A percentile compares a stretch with the other conserved stretches of the same genome.
These are phyloP conservation scores for Drosophila micromelanica DNA, from an alignment of 1,140 invertebrate genomes.

Conservation along the genomic window DNA sequence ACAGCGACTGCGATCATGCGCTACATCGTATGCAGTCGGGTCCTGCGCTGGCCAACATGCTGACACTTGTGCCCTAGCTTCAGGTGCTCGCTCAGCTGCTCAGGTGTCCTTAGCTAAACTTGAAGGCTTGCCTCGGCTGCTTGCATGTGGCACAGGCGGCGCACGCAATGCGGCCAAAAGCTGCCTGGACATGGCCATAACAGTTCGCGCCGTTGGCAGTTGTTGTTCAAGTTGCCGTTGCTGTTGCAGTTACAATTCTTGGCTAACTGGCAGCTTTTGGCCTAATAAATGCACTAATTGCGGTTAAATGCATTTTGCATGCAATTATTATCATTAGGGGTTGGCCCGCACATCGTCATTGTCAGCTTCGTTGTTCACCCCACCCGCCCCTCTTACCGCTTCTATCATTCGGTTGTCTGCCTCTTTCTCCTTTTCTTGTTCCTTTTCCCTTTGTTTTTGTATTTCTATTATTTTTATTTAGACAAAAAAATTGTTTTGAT, in stretches of 20 bases:
- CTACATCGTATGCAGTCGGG: not conserved
- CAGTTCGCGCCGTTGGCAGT: not conserved
- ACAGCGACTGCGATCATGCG: not conserved
- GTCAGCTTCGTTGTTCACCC: not conserved
- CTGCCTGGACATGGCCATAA: conserved; percentile 8
- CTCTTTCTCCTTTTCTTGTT: not conserved
- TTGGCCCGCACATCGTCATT: conserved; percentile 65
- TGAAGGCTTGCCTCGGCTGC: conserved; percentile 29
- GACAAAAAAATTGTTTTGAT: conserved; percentile 63
- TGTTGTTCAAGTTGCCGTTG: not conserved
- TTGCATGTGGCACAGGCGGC: conserved; percentile 30
- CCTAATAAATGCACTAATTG: conserved; percentile 84
- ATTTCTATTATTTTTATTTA: conserved; percentile 62
- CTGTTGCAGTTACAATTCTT: conserved; percentile 11
- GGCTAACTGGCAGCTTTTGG: conserved; percentile 69
- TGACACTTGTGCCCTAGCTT: not conserved
- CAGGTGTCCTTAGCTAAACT: conserved; percentile 44
- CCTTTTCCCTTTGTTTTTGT: conserved; percentile 26
- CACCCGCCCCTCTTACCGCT: conserved; percentile 1
- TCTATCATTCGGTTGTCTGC: conserved; percentile 57
- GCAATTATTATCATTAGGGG: conserved; percentile 84
- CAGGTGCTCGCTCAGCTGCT: conserved; percentile 12
- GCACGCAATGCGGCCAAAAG: conserved; percentile 32
- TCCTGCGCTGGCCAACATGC: conserved; percentile 5
- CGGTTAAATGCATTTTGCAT: conserved; percentile 84